Conservation (phyloP, 1,140 invertebrate species). For the Drosophila sechellia region DNA sequence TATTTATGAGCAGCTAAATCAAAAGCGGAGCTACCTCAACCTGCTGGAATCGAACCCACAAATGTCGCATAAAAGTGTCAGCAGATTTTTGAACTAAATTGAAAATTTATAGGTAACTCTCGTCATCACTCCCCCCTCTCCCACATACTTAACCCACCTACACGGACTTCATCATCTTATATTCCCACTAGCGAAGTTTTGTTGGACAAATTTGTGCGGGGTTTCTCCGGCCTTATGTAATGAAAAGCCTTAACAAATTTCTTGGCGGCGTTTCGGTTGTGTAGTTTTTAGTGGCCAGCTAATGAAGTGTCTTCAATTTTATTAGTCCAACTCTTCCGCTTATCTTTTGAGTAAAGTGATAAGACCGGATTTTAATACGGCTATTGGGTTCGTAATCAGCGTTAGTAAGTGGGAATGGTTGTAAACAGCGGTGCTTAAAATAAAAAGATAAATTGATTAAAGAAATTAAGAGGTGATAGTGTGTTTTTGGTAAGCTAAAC, state of each 20-base stretch:
- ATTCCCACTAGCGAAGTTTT: conserved; percentile 6
- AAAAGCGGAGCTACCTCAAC: conserved; percentile 38
- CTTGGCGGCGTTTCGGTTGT: conserved; percentile 49
- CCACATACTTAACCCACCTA: conserved; percentile 22
- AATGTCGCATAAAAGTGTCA: conserved; percentile 68
- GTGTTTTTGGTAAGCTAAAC: no score
- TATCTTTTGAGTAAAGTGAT: conserved; percentile 30
- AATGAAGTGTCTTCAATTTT: conserved; percentile 71
- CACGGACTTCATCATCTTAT: conserved; percentile 25
- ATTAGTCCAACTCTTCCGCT: conserved; percentile 40
- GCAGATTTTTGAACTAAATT: conserved; percentile 44
- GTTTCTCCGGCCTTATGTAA: conserved; percentile 61
- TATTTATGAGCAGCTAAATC: conserved; percentile 57
- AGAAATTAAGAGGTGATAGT: neutral
- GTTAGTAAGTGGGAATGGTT: conserved; percentile 19
- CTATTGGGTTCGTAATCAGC: conserved; percentile 35
- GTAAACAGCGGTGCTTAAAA: conserved; percentile 3
- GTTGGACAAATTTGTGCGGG: conserved; percentile 34
- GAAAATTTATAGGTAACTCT: conserved; percentile 53
- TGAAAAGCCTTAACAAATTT: conserved; percentile 45
- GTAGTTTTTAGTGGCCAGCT: conserved; percentile 48
- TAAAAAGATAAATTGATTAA: conserved; percentile 14
- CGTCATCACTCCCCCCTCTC: conserved; percentile 4
- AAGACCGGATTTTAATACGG: conserved; percentile 19
- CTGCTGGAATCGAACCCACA: conserved; percentile 35